phyloP scores from a whole-genome alignment of 2,888 invertebrate genomes.

The Limnephilus lunatus region DNA sequence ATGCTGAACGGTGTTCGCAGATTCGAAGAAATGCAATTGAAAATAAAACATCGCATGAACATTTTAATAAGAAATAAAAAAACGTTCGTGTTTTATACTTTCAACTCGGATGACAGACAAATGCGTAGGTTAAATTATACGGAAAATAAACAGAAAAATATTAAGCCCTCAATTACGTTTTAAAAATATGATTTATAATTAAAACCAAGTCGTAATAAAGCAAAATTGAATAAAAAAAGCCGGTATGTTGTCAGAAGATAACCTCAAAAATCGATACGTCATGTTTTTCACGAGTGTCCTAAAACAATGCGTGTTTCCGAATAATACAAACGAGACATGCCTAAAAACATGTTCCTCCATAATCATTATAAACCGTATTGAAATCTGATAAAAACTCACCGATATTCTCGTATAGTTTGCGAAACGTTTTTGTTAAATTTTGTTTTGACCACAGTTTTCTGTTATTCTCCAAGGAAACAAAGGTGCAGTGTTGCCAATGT shows the following conservation, averaged over 20 bases:
- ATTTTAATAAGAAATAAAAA: neutral
- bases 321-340: neutral
- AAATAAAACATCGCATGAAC: neutral
- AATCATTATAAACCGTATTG: neutral
- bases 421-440: neutral
- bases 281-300: neutral
- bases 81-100: neutral
- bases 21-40: neutral
- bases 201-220: neutral
- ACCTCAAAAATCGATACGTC: neutral
- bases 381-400: neutral
- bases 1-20: neutral
- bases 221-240: neutral
- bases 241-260: neutral
- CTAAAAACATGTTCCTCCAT: neutral
- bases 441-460: slow-evolving; percentile 22
- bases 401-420: neutral
- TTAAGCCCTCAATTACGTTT: too few relatives aligned
- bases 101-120: neutral
- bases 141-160: neutral
- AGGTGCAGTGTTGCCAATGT: too few relatives aligned
- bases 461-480: neutral
- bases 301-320: neutral
- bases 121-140: neutral
- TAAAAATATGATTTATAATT: neutral